Conservation (phyloP, 2,797 vertebrate genomes). For the Sebastes taczanowskii region DNA sequence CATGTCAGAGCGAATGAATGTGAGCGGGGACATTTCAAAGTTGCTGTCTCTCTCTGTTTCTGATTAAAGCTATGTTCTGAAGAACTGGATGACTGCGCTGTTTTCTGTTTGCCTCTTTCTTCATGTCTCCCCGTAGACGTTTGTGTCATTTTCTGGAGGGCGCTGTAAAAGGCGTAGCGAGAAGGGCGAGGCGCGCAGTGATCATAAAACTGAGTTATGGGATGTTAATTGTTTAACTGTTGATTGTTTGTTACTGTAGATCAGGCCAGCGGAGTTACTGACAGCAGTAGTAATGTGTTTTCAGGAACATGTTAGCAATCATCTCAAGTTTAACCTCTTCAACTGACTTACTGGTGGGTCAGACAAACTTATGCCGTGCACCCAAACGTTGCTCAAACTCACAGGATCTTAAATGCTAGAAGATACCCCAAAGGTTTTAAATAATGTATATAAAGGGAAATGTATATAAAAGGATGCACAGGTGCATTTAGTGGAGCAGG, state of each 20-base stretch:
- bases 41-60: conserved; percentile 61
- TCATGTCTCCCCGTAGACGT: conserved; percentile 54
- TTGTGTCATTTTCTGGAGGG: conserved; percentile 67
- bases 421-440: background rate
- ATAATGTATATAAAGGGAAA: background rate
- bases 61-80: conserved; percentile 62
- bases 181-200: conserved; percentile 38
- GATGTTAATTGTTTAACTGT: conserved; percentile 25
- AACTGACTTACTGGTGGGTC: background rate
- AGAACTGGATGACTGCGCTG: conserved; percentile 54
- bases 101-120: conserved; percentile 66
- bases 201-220: conserved; percentile 56
- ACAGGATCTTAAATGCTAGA: background rate
- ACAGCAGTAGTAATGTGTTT: background rate
- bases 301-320: background rate
- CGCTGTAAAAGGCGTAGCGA: conserved; percentile 30
- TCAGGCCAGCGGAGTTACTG: conserved; percentile 5
- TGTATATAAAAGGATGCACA: background rate
- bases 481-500: background rate
- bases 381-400: background rate
- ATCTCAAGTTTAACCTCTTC: background rate
- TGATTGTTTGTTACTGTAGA: conserved; percentile 44
- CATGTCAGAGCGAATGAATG: conserved; percentile 68
- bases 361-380: background rate
- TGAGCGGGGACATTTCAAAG: conserved; percentile 64